phyloP scores from a whole-genome alignment of 2,113 vertebrate genomes.

The Chaetorhynchus papuensis region DNA sequence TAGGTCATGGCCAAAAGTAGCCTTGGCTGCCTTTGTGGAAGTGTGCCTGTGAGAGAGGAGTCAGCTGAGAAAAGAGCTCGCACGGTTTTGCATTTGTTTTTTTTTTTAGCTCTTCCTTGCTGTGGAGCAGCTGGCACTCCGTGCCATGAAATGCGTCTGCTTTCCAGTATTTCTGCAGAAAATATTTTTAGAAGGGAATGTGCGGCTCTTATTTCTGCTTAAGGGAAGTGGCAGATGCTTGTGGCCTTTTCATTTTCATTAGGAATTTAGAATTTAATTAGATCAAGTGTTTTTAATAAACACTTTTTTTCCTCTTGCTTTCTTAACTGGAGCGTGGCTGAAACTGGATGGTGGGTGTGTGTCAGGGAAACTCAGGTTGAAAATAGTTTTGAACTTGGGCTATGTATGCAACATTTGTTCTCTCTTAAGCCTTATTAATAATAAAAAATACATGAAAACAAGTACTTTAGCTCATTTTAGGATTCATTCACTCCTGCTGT shows the following conservation, averaged over 20 bases:
- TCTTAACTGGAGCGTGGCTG: not conserved
- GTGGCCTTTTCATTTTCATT: not conserved
- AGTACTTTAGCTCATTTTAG: not conserved
- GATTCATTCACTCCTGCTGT: not conserved
- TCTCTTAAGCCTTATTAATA: not conserved
- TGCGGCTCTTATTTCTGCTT: not conserved
- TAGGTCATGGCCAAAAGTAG: slow-evolving; percentile 58
- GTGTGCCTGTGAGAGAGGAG: not conserved
- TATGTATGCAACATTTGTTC: not conserved
- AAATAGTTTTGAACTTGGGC: not conserved
- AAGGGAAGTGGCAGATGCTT: not conserved
- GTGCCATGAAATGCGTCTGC: not conserved
- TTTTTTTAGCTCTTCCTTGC: slow-evolving; percentile 15
- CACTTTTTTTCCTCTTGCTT: not conserved
- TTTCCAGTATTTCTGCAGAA: slow-evolving; percentile 31
- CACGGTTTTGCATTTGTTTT: not conserved
- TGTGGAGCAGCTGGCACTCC: slow-evolving; percentile 38
- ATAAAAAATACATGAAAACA: not conserved
- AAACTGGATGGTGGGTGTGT: not conserved
- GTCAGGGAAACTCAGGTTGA: not conserved
- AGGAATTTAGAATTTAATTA: slow-evolving; percentile 18
- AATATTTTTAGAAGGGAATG: slow-evolving; percentile 28
- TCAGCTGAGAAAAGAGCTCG: not conserved
- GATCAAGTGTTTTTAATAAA: not conserved
- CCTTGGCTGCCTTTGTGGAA: slow-evolving; percentile 18